A percentile compares a stretch with the other conserved stretches of the same genome.
These are phyloP conservation scores for Trochalopteron elliotii DNA, from an alignment of 2,113 vertebrate species.

Conservation along the genomic window DNA sequence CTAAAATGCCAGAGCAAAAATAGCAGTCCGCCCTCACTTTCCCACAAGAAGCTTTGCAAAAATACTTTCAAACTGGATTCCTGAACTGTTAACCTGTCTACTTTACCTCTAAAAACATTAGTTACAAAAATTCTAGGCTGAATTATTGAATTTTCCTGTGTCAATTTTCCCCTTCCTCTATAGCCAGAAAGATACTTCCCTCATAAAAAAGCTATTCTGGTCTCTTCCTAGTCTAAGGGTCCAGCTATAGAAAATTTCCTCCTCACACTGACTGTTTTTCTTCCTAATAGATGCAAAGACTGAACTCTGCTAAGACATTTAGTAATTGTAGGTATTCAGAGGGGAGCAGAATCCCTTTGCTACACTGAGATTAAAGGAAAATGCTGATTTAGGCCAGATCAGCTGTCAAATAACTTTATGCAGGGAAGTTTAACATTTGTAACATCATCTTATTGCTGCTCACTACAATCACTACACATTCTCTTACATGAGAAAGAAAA, in stretches of 20 bases:
- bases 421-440: background rate
- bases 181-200: background rate
- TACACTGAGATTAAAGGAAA: background rate
- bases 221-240: background rate
- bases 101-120: background rate
- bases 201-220: background rate
- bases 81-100: background rate
- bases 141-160: background rate
- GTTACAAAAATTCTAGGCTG: background rate
- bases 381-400: background rate
- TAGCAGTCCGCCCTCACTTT: background rate
- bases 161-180: background rate
- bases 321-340: background rate
- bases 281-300: background rate
- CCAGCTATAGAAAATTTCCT: background rate
- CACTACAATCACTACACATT: background rate
- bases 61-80: background rate
- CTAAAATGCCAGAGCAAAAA: slow-evolving; percentile 40
- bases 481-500: background rate
- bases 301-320: background rate
- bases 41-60: slow-evolving; percentile 1
- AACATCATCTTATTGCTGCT: background rate
- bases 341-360: background rate
- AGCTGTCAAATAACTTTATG: background rate
- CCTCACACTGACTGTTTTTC: background rate